phyloP scores from a whole-genome alignment of 64 coral and sea anemone species.

The Catalaphyllia jardinei region DNA sequence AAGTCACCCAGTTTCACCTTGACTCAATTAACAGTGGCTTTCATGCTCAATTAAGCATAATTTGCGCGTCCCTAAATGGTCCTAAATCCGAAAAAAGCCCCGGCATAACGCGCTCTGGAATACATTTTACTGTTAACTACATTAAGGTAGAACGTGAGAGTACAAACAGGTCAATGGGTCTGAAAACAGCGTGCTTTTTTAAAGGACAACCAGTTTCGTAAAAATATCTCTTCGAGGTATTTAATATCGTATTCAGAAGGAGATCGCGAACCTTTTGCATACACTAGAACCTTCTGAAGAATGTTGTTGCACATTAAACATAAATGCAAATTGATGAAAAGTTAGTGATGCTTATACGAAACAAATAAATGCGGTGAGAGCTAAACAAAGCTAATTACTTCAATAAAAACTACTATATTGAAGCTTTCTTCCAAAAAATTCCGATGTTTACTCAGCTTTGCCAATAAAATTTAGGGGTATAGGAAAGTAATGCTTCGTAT shows the following conservation, averaged over 20 bases:
- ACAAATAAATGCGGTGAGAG: slow-evolving; percentile 2
- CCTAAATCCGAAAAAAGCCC: no score
- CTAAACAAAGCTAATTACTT: neutral
- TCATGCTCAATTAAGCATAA: no score
- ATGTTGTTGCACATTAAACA: neutral
- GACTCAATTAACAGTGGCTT: no score
- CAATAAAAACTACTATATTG: neutral
- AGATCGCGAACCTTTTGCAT: neutral
- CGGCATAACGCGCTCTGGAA: no score
- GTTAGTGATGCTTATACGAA: neutral
- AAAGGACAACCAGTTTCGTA: neutral
- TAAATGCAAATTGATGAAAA: slow-evolving; percentile 28
- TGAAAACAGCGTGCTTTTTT: neutral
- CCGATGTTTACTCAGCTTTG: neutral
- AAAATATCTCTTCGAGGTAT: neutral
- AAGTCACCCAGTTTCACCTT: no score
- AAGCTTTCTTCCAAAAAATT: neutral
- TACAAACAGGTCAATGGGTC: no score
- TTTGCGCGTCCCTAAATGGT: no score
- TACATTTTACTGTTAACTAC: no score
- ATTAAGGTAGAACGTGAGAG: no score
- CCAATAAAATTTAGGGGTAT: neutral
- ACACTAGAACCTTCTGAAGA: neutral
- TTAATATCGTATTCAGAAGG: neutral
- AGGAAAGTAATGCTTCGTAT: neutral